Conservation (phyloP, 2,113 vertebrate species). For the Riparia riparia region DNA sequence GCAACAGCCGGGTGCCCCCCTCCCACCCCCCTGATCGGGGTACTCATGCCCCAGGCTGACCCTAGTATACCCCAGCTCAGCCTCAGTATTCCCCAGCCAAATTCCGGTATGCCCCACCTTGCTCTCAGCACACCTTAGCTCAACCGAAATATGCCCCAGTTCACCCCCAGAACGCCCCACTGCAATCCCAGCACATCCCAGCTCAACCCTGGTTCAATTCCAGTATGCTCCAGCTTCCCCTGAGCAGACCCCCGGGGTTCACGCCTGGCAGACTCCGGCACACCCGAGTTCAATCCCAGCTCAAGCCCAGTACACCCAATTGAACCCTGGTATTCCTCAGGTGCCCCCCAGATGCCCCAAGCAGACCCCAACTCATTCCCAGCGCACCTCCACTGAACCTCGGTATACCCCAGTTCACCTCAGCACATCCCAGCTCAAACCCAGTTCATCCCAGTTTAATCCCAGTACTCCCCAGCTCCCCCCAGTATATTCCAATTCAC, state of each 20-base stretch:
- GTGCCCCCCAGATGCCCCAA: not conserved
- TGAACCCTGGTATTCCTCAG: not conserved
- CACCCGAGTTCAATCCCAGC: not conserved
- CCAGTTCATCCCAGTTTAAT: not conserved
- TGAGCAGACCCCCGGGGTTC: not conserved
- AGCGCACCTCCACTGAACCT: not conserved
- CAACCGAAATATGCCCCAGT: accelerated
- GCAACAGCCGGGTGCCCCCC: not conserved
- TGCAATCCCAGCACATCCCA: not conserved
- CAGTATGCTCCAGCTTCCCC: not conserved
- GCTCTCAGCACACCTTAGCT: not conserved
- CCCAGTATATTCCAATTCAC: not conserved
- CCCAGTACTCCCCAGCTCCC: not conserved
- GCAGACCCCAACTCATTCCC: not conserved
- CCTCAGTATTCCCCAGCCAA: not conserved
- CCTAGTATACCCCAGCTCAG: not conserved
- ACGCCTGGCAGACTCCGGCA: not conserved
- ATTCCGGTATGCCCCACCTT: not conserved
- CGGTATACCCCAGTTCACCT: not conserved
- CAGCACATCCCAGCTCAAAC: not conserved
- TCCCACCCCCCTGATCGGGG: too few species aligned
- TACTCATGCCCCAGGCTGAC: not conserved
- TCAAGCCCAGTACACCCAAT: not conserved
- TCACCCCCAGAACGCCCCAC: not conserved
- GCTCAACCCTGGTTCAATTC: not conserved